Percentiles rank a stretch among this genome's conserved stretches.
phyloP scores from a whole-genome alignment of 1,140 invertebrate genomes.

The Apis florea region DNA sequence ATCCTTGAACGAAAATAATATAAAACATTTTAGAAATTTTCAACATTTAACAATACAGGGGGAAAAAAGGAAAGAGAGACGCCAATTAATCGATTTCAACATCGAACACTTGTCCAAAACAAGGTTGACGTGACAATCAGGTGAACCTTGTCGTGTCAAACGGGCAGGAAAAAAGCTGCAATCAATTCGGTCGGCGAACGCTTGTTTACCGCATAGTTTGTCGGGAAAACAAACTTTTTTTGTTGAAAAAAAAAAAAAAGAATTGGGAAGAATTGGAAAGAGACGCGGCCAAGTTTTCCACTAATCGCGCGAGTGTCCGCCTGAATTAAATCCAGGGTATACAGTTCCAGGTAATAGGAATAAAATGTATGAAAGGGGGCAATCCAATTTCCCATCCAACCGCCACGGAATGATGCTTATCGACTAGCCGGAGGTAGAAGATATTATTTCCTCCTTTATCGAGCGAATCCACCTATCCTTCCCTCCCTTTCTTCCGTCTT shows the following conservation, averaged over 20 bases:
- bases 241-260: too few species aligned
- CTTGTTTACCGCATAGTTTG: conserved; percentile 30
- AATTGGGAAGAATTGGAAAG: not conserved
- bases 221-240: not conserved
- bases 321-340: conserved; percentile 41
- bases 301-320: conserved; percentile 56
- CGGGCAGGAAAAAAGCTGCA: not conserved
- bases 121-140: conserved; percentile 20
- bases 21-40: not conserved
- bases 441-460: conserved; percentile 60
- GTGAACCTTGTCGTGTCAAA: conserved; percentile 18
- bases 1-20: not conserved
- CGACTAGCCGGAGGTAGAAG: conserved; percentile 51
- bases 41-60: too few species aligned
- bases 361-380: conserved; percentile 68
- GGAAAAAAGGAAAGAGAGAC: not conserved
- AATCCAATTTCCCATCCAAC: conserved; percentile 70
- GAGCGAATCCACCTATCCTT: not conserved
- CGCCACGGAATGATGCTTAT: conserved; percentile 60
- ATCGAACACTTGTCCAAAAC: conserved; percentile 7
- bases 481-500: not conserved
- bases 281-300: conserved; percentile 13
- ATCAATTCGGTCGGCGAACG: conserved; percentile 13
- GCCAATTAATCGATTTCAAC: not conserved
- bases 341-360: conserved; percentile 50